phyloP scores from a whole-genome alignment of 2,113 vertebrate genomes.

The Phalacrocorax pelagicus region DNA sequence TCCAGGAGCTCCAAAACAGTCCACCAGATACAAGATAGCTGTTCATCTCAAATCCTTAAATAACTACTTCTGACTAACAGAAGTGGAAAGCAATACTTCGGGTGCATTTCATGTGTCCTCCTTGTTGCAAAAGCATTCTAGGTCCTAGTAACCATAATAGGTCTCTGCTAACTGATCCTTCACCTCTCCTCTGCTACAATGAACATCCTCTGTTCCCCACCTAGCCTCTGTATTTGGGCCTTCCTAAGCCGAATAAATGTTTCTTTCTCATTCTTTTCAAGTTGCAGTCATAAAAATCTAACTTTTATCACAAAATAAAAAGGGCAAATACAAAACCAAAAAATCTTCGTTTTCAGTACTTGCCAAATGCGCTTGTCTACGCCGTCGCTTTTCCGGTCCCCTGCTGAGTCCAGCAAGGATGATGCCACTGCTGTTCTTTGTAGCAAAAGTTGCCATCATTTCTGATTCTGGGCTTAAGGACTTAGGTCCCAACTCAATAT shows the following conservation, averaged over 20 bases:
- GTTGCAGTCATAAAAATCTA: neutral
- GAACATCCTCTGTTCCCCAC: neutral
- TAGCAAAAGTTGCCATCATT: constrained; percentile 87
- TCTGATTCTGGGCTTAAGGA: constrained; percentile 77
- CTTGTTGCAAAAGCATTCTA: neutral
- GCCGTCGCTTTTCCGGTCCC: constrained; percentile 36
- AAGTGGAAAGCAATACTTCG: neutral
- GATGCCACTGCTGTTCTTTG: constrained; percentile 83
- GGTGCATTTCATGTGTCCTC: neutral
- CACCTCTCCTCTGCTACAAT: neutral
- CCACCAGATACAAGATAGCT: neutral
- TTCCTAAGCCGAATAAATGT: neutral
- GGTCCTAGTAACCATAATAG: neutral
- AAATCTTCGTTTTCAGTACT: constrained; percentile 21
- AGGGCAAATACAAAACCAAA: neutral
- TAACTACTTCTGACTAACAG: neutral
- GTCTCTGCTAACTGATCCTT: neutral
- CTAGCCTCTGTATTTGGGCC: neutral
- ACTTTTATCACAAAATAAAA: neutral
- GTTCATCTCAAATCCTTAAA: neutral
- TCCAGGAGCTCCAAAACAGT: neutral
- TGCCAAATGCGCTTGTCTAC: constrained; percentile 66
- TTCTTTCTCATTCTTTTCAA: neutral
- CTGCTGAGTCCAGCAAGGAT: constrained; percentile 84
- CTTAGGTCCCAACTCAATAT: constrained; percentile 79